Base-by-base conservation (phyloP, 2,113 vertebrate species). In the Sapajus apella region DNA sequence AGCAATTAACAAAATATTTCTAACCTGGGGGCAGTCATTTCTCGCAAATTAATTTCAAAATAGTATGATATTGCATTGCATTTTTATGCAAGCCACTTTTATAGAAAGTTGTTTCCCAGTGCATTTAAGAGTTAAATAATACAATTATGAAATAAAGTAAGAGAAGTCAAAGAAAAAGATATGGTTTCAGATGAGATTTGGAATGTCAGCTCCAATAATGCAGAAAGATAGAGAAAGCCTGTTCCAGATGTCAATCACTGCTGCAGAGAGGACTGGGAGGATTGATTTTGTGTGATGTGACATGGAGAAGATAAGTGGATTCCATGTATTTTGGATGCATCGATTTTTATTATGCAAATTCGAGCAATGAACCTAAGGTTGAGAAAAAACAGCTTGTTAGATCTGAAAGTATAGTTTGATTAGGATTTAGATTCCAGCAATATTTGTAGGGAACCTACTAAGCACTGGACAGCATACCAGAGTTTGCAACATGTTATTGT, bases 31-130 rank as follows among this genome's bases (percentile, higher is more conserved):
- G 4, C 8, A 80, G 37, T 96, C 20, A 77, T 94, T 96, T 95
- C 92, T 85, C 92, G 55, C 17, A 97, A 92, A 96, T 96, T 94
- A 94, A 95, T 93, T 97, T 97, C 50, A 70, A 90, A 93, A 84
- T 30, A 66, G 18, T 52, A 32, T 85, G 47, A 58, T 58, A 52
- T 13, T 40, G 8, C 30, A 75, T 50, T 89, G 10, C 77, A 61
- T 88, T 89, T 83, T 2, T 87, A 11, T 40, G 30, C 20, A 91
- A 97, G 56, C 4, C 40, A 40, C 95, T 87, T 95, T 93, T n/a
- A 50, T 55, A 92, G 47, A 91, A 97, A 84, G 90, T 32, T 72
- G 2, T 56, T 79, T 79, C 61, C 40, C 37, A 79, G 40, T 89
- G 27, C 2, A 81, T 90, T 92, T 87, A 70, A 84, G 68, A 95